Evolutionary conservation across 2,797 vertebrate genomes (phyloP).

Genomic region (Mus minutoides): DNA sequence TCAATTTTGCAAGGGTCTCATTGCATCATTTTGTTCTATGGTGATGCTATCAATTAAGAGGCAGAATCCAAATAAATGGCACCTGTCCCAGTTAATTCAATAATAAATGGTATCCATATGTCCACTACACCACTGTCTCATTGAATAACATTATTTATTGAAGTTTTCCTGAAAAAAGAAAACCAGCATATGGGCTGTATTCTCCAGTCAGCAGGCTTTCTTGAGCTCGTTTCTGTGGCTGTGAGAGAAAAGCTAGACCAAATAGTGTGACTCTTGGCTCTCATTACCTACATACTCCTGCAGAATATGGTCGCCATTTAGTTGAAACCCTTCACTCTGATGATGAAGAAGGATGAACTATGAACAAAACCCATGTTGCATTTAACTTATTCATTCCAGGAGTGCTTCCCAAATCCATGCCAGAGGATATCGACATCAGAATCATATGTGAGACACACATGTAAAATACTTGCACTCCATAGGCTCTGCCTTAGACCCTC

Average conservation of each 20-base stretch:
- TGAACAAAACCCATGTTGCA: constrained; percentile 47
- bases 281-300: constrained; percentile 50
- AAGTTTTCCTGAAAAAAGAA: not conserved
- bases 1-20: not conserved
- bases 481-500: not conserved
- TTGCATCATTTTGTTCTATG: not conserved
- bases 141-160: constrained; percentile 44
- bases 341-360: constrained; percentile 64
- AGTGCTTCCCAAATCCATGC: constrained; percentile 30
- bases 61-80: constrained; percentile 23
- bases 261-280: not conserved
- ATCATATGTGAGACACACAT: not conserved
- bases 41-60: constrained; percentile 48
- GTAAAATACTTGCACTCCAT: not conserved
- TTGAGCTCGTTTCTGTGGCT: not conserved
- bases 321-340: constrained; percentile 42
- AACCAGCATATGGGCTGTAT: not conserved
- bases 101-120: constrained; percentile 53
- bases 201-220: constrained; percentile 1
- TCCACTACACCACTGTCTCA: not conserved
- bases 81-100: constrained; percentile 7
- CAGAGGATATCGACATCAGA: constrained; percentile 48
- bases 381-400: constrained; percentile 64
- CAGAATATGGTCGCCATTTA: constrained; percentile 63
- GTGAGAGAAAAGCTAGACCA: not conserved